A percentile compares a stretch with the other conserved stretches of the same genome.
Conservation (phyloP, 2,797 vertebrate species). For the Denticeps clupeoides region DNA sequence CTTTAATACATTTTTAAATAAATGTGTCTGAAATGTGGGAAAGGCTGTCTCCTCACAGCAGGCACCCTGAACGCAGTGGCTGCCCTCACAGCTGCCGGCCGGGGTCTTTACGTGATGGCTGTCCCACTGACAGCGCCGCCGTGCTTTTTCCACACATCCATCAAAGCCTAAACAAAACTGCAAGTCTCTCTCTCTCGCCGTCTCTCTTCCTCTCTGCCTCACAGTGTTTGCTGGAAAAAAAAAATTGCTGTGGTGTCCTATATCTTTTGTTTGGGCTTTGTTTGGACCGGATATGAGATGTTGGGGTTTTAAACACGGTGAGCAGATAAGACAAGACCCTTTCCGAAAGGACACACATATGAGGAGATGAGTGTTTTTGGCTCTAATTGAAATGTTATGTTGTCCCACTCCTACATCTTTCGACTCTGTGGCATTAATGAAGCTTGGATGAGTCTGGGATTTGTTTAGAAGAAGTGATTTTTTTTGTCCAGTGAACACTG, state of each 20-base stretch:
- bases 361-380: slow-evolving; percentile 3
- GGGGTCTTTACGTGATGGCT: too few relatives aligned
- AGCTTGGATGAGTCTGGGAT: slow-evolving; percentile 5
- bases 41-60: too few relatives aligned
- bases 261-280: slow-evolving; percentile 31
- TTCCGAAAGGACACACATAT: neutral
- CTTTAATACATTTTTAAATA: too few relatives aligned
- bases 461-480: slow-evolving; percentile 1
- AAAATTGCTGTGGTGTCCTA: slow-evolving; percentile 14
- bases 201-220: too few relatives aligned
- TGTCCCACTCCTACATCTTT: slow-evolving; percentile 12
- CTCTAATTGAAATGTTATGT: slow-evolving; percentile 10
- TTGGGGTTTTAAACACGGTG: slow-evolving; percentile 24
- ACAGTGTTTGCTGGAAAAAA: slow-evolving; percentile 25
- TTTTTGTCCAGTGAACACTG: slow-evolving; percentile 6
- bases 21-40: too few relatives aligned
- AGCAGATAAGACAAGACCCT: slow-evolving; percentile 31
- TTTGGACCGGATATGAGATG: slow-evolving; percentile 43
- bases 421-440: slow-evolving; percentile 13
- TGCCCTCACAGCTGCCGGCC: too few relatives aligned
- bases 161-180: slow-evolving; percentile 17
- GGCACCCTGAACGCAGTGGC: too few relatives aligned
- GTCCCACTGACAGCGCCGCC: neutral
- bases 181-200: neutral
- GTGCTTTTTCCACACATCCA: slow-evolving; percentile 14